These are phyloP conservation scores for Drosophila burlai DNA, from an alignment of 1,140 invertebrate genomes.

Conservation along the genomic window DNA sequence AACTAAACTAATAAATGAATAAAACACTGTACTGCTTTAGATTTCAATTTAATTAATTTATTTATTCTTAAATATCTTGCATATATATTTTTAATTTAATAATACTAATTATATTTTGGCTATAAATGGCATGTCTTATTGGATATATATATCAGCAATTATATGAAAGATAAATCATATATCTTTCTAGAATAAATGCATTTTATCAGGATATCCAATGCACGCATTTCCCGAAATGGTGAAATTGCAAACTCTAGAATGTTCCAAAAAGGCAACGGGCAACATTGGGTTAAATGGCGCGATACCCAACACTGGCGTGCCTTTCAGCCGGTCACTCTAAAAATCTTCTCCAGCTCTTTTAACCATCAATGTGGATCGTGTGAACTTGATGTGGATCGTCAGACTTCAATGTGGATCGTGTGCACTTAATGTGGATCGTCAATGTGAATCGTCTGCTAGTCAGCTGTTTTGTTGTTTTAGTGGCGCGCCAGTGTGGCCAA, in stretches of 20 bases:
- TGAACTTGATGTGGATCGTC: too few relatives aligned
- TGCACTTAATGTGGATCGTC: too few relatives aligned
- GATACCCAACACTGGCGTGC: neutral
- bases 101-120: too few relatives aligned
- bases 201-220: conserved; percentile 1
- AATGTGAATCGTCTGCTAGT: too few relatives aligned
- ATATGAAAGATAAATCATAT: neutral
- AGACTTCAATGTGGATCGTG: too few relatives aligned
- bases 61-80: neutral
- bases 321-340: neutral
- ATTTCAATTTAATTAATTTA: too few relatives aligned
- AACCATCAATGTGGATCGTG: too few relatives aligned
- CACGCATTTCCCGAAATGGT: neutral
- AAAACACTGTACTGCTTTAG: too few relatives aligned
- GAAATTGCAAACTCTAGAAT: conserved; percentile 24
- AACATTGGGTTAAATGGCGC: neutral
- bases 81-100: neutral
- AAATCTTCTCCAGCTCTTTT: neutral
- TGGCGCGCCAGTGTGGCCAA: conserved; percentile 3
- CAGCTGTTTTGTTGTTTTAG: neutral
- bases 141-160: neutral
- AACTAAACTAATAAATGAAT: too few relatives aligned
- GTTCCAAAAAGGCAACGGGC: conserved; percentile 9
- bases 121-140: neutral
- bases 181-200: neutral